Percentiles rank a stretch among this genome's conserved stretches.
phyloP scores from a whole-genome alignment of 2,797 vertebrate genomes.

The Acropternis orthonyx region DNA sequence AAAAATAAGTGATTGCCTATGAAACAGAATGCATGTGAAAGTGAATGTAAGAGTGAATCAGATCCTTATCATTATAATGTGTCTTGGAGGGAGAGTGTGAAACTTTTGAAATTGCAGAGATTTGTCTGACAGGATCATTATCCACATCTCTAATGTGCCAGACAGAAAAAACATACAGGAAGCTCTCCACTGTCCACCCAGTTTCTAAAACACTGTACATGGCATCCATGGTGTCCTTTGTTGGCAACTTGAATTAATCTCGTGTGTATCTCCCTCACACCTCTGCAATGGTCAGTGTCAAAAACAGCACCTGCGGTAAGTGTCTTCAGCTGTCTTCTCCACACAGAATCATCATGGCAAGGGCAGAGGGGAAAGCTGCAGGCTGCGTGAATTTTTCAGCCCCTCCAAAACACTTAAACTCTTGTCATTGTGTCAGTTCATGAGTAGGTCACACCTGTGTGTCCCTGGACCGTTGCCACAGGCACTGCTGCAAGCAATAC shows the following conservation, averaged over 20 bases:
- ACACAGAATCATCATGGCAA: neutral
- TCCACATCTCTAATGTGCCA: neutral
- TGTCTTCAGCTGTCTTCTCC: neutral
- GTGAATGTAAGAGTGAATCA: neutral
- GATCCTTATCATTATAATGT: neutral
- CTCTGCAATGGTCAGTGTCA: neutral
- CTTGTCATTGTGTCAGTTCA: neutral
- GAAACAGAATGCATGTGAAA: neutral
- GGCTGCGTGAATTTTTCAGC: neutral
- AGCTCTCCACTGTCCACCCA: neutral
- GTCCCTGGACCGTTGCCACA: neutral
- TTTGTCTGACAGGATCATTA: conserved; percentile 18
- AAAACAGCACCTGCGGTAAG: neutral
- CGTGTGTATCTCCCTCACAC: neutral
- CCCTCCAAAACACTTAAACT: neutral
- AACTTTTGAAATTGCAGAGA: neutral
- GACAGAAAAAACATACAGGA: neutral
- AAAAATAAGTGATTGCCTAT: neutral
- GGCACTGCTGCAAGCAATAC: neutral
- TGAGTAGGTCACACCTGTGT: neutral
- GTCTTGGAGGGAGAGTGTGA: neutral
- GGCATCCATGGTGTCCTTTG: neutral
- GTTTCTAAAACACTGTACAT: neutral
- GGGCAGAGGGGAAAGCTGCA: neutral
- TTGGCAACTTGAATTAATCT: neutral